Percentiles rank a stretch among this genome's conserved stretches.
Conservation (phyloP, 2,888 invertebrate species). For the Sylvicola cinctus region DNA sequence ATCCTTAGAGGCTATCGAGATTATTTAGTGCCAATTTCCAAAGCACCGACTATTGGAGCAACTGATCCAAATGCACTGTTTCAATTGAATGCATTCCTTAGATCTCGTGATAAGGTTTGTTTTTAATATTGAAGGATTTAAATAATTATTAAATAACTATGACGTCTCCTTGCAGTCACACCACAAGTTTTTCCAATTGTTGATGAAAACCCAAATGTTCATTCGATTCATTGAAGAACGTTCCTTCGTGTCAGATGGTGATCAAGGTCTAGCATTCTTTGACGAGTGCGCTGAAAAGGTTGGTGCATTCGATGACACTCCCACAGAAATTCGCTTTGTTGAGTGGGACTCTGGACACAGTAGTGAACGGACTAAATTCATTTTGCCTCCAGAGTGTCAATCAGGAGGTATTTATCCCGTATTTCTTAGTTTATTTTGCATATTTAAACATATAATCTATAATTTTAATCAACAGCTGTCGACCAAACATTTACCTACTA, state of each 20-base stretch:
- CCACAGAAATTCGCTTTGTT: conserved; percentile 41
- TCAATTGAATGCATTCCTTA: conserved; percentile 74
- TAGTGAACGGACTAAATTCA: conserved; percentile 84
- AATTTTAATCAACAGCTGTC: too few species aligned
- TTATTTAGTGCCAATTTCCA: conserved; percentile 78
- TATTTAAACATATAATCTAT: conserved; percentile 35
- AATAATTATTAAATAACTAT: conserved; percentile 5
- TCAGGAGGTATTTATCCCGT: conserved; percentile 11
- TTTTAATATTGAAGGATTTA: too few species aligned
- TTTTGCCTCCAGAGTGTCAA: conserved; percentile 71
- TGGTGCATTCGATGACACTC: conserved; percentile 29
- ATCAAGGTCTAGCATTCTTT: conserved; percentile 87
- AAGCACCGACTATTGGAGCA: conserved; percentile 80
- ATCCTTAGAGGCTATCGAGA: conserved; percentile 78
- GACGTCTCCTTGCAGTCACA: conserved; percentile 30
- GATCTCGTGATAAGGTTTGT: conserved; percentile 63
- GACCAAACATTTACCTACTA: conserved; percentile 16
- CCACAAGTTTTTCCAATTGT: conserved; percentile 69
- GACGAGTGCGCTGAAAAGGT: conserved; percentile 89
- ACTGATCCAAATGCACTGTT: conserved; percentile 92
- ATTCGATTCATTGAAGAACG: conserved; percentile 96
- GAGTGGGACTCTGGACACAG: conserved; percentile 61
- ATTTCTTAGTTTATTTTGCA: conserved; percentile 38
- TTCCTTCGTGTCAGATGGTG: conserved; percentile 95
- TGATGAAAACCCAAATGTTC: conserved; percentile 93